These are phyloP conservation scores for Lypha dubia DNA, from an alignment of 2,888 invertebrate species.

Conservation along the genomic window DNA sequence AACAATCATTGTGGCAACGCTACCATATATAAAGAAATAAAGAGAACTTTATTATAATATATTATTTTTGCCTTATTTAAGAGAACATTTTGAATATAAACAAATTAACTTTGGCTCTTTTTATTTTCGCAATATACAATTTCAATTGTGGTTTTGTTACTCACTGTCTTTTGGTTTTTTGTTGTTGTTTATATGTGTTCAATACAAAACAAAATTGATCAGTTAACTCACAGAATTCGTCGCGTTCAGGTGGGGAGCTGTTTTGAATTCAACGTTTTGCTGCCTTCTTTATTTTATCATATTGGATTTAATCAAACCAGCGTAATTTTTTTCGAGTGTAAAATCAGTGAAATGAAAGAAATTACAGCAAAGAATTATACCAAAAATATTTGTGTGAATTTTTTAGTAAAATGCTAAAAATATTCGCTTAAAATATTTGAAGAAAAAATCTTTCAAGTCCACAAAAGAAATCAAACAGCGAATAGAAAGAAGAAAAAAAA, in stretches of 20 bases:
- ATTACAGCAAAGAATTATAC: slow-evolving; percentile 44
- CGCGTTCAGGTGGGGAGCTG: slow-evolving; percentile 72
- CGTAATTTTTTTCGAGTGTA: slow-evolving; percentile 45
- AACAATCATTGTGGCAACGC: neutral
- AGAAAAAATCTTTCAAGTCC: slow-evolving; percentile 31
- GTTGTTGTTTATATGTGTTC: slow-evolving; percentile 47
- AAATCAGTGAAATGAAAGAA: slow-evolving; percentile 11
- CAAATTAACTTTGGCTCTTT: slow-evolving; percentile 14
- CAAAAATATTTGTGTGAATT: slow-evolving; percentile 56
- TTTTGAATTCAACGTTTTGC: neutral
- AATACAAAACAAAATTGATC: slow-evolving; percentile 65
- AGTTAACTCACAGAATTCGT: slow-evolving; percentile 75
- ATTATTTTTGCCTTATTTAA: neutral
- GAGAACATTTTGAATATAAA: slow-evolving; percentile 5
- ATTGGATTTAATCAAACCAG: slow-evolving; percentile 9
- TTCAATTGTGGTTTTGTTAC: slow-evolving; percentile 14
- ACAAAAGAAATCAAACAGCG: slow-evolving; percentile 42
- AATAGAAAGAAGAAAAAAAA: slow-evolving; percentile 23
- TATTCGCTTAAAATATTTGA: neutral
- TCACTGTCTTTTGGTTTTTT: slow-evolving; percentile 2
- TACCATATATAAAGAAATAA: neutral
- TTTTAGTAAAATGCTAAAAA: slow-evolving; percentile 24
- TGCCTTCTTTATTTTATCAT: neutral
- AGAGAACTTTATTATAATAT: neutral
- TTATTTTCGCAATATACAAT: neutral